These are phyloP conservation scores for Aphaenogaster ashmeadi DNA, from an alignment of 1,140 invertebrate genomes.

Conservation along the genomic window DNA sequence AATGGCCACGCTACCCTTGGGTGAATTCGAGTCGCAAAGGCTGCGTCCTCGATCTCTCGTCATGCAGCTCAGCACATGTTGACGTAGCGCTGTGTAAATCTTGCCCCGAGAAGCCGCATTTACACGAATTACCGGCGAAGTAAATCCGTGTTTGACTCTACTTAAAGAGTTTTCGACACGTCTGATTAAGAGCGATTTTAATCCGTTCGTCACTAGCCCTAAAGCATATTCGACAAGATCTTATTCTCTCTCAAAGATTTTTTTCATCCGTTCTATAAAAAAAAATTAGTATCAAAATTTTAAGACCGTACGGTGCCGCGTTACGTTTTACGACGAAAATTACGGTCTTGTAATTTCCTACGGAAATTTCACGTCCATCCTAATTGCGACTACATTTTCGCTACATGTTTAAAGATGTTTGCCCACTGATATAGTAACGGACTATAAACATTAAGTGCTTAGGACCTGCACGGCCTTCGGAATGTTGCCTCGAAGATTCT, in stretches of 20 bases:
- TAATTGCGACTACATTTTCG: background rate
- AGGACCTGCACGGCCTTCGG: constrained; percentile 9
- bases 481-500: constrained; percentile 62
- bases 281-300: background rate
- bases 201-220: background rate
- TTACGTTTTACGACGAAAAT: background rate
- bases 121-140: background rate
- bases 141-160: background rate
- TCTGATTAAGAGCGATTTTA: constrained; percentile 3
- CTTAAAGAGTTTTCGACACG: background rate
- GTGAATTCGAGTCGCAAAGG: constrained; percentile 17
- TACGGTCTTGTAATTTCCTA: background rate
- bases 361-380: constrained; percentile 2
- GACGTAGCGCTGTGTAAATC: constrained; percentile 33
- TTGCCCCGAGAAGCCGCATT: background rate
- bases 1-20: constrained; percentile 31
- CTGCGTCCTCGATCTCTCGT: constrained; percentile 16
- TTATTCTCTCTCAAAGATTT: background rate
- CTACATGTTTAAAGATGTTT: background rate
- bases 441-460: constrained; percentile 6
- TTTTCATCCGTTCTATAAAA: too few relatives aligned
- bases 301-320: too few relatives aligned
- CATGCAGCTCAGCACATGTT: background rate
- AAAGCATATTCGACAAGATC: background rate
- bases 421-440: background rate